phyloP scores from a whole-genome alignment of 2,113 vertebrate species.

The Macrotus californicus region DNA sequence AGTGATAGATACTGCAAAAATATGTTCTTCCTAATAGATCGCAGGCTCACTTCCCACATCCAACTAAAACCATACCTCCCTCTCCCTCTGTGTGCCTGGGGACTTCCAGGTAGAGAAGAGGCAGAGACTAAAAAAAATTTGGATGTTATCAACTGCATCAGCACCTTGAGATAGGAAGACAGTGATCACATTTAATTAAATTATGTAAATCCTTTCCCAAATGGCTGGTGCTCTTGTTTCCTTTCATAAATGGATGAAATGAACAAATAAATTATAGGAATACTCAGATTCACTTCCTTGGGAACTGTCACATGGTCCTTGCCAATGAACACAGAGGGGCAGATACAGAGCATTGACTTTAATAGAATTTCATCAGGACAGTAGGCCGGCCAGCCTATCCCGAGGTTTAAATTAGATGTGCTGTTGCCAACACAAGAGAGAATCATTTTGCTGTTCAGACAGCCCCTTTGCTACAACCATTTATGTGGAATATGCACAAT shows the following conservation, averaged over 20 bases:
- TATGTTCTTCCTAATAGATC: not conserved
- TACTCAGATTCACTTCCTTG: slow-evolving; percentile 21
- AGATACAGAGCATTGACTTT: not conserved
- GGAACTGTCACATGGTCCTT: not conserved
- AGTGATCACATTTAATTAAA: slow-evolving; percentile 59
- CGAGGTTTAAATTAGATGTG: slow-evolving; percentile 26
- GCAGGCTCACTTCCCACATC: not conserved
- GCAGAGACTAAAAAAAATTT: not conserved
- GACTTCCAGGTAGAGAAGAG: not conserved
- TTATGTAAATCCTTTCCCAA: slow-evolving; percentile 66
- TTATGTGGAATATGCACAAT: slow-evolving; percentile 55
- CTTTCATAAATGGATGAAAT: slow-evolving; percentile 57
- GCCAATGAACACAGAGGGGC: not conserved
- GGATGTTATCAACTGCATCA: slow-evolving; percentile 19
- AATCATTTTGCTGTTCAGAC: slow-evolving; percentile 23
- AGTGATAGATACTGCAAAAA: not conserved
- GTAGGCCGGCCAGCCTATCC: not conserved
- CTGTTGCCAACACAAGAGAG: slow-evolving; percentile 7
- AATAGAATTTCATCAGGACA: slow-evolving; percentile 41
- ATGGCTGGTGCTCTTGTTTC: slow-evolving; percentile 39
- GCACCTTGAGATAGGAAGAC: slow-evolving; percentile 20
- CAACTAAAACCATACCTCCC: not conserved
- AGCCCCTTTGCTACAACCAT: slow-evolving; percentile 44
- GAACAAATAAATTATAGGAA: slow-evolving; percentile 60
- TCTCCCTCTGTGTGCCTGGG: not conserved